A percentile compares a stretch with the other conserved stretches of the same genome.
Evolutionary conservation across 2,888 invertebrate species (phyloP).

Genomic region (Nemapogon koenigi): DNA sequence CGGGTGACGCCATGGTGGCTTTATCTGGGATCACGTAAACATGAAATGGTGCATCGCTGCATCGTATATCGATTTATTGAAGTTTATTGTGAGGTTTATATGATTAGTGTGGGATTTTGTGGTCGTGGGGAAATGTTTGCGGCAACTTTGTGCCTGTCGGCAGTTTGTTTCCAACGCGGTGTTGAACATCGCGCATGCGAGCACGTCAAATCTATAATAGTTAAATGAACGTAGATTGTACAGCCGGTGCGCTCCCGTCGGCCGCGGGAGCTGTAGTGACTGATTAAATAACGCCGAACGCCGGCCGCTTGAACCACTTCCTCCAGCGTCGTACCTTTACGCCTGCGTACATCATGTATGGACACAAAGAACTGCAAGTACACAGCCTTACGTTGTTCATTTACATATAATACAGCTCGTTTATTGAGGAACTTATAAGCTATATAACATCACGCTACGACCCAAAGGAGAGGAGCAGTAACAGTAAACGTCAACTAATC

Average conservation of each 20-base stretch:
- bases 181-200: slow-evolving; percentile 64
- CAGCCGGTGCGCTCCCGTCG: slow-evolving; percentile 20
- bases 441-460: too few relatives aligned
- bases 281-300: background rate
- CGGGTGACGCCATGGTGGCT: slow-evolving; percentile 71
- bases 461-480: too few relatives aligned
- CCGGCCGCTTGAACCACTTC: background rate
- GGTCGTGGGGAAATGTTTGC: slow-evolving; percentile 23
- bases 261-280: slow-evolving; percentile 26
- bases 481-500: too few relatives aligned
- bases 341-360: too few relatives aligned
- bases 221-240: slow-evolving; percentile 20
- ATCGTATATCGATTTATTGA: slow-evolving; percentile 60
- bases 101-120: slow-evolving; percentile 24
- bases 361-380: too few relatives aligned
- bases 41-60: slow-evolving; percentile 66
- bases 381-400: too few relatives aligned
- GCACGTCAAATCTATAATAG: slow-evolving; percentile 62
- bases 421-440: too few relatives aligned
- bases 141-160: slow-evolving; percentile 34
- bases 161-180: slow-evolving; percentile 54
- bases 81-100: slow-evolving; percentile 28
- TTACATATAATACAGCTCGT: too few relatives aligned
- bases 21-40: slow-evolving; percentile 71
- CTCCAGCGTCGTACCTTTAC: background rate